Percentiles rank a stretch among this genome's conserved stretches.
These are phyloP conservation scores for Aleiodes testaceus DNA, from an alignment of 2,888 invertebrate species.

Conservation along the genomic window DNA sequence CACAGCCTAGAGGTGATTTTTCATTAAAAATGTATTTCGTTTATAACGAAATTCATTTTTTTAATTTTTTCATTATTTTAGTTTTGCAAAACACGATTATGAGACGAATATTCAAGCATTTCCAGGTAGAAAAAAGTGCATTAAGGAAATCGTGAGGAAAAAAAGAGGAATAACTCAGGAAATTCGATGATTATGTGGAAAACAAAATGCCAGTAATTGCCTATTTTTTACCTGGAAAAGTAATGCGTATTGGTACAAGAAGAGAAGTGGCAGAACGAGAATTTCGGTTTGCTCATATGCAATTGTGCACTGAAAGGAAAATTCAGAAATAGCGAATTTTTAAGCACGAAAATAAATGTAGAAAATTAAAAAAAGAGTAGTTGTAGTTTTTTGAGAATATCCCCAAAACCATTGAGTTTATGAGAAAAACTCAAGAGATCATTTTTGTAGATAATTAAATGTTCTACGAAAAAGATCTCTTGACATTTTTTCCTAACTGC, in stretches of 20 bases:
- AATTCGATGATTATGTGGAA: no score
- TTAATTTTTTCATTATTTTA: no score
- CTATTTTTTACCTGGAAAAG: neutral
- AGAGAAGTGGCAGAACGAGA: no score
- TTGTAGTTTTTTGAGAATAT: neutral
- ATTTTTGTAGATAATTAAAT: no score
- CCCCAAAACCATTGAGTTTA: neutral
- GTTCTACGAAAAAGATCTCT: no score
- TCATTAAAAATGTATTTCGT: slow-evolving; percentile 58
- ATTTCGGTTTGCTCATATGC: slow-evolving; percentile 46
- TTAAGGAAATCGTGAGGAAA: no score
- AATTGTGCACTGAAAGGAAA: slow-evolving; percentile 62
- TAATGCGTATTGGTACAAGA: no score
- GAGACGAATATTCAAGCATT: neutral
- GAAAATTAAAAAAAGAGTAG: neutral
- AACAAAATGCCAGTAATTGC: no score
- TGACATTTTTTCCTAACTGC: no score
- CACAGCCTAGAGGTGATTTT: slow-evolving; percentile 71
- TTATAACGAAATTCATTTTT: slow-evolving; percentile 38
- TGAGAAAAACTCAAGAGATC: no score
- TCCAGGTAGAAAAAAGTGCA: slow-evolving; percentile 14
- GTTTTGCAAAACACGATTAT: neutral
- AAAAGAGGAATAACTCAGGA: no score
- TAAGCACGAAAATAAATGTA: slow-evolving; percentile 43
- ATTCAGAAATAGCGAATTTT: slow-evolving; percentile 27